These are phyloP conservation scores for Stichodactyla helianthus DNA, from an alignment of 64 coral and sea anemone genomes.

Conservation along the genomic window DNA sequence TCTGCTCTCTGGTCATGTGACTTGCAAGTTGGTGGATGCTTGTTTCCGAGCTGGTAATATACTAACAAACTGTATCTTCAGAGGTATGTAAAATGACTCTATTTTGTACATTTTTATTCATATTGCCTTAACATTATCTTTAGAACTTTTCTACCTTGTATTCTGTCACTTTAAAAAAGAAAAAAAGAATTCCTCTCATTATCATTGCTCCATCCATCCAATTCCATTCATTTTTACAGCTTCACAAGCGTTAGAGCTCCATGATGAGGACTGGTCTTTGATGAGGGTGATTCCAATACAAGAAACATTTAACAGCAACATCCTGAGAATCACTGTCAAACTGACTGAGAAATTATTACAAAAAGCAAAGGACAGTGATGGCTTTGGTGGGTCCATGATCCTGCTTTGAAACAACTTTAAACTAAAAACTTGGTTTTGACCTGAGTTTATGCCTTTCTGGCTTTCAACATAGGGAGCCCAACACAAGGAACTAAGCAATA, in stretches of 20 bases:
- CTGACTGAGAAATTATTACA: neutral
- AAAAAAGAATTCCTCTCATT: neutral
- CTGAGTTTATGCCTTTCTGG: too few relatives aligned
- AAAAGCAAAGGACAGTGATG: neutral
- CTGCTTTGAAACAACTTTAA: too few relatives aligned
- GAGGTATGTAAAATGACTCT: neutral
- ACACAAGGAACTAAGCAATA: too few relatives aligned
- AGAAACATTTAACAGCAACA: neutral
- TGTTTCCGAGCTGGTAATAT: neutral
- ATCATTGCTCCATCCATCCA: neutral
- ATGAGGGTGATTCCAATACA: neutral
- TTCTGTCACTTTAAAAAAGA: neutral
- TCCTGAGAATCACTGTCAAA: neutral
- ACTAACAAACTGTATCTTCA: neutral
- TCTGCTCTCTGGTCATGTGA: neutral
- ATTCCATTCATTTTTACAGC: neutral
- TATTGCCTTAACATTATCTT: neutral
- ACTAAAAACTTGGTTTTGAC: too few relatives aligned
- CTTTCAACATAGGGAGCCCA: too few relatives aligned
- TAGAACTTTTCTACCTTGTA: too few relatives aligned
- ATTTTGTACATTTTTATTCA: neutral
- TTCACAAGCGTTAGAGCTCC: neutral
- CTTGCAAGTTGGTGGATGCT: neutral
- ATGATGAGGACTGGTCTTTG: neutral
- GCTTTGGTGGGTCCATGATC: neutral